phyloP scores from a whole-genome alignment of 92 coral and sea anemone genomes.

The Umimayanthus chanpuru region DNA sequence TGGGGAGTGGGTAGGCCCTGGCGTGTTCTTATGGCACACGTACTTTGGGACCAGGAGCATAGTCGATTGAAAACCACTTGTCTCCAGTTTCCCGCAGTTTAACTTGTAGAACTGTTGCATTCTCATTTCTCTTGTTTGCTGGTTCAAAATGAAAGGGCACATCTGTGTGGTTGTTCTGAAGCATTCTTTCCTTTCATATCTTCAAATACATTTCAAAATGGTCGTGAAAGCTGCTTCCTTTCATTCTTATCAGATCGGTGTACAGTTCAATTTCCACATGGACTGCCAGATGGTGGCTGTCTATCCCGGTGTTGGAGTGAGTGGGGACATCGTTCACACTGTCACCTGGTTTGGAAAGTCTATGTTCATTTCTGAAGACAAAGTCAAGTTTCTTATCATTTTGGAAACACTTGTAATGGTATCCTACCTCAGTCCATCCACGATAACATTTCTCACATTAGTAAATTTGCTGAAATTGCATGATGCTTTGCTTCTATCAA shows the following conservation, averaged over 20 bases:
- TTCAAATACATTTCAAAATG: constrained; percentile 28
- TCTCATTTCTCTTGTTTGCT: constrained; percentile 27
- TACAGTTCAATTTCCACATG: constrained; percentile 17
- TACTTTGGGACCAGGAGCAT: constrained; percentile 44
- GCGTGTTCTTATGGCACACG: too few species aligned
- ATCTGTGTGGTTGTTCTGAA: constrained; percentile 21
- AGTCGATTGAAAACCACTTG: constrained; percentile 47
- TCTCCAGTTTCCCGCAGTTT: neutral
- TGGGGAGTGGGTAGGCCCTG: too few species aligned
- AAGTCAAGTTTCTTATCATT: constrained; percentile 4
- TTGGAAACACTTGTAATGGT: neutral
- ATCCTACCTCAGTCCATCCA: neutral
- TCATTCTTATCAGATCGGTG: constrained; percentile 38
- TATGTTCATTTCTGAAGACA: neutral
- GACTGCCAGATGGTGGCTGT: neutral
- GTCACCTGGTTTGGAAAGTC: neutral
- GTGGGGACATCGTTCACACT: neutral
- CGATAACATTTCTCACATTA: neutral
- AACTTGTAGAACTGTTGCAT: constrained; percentile 13
- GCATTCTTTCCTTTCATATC: neutral
- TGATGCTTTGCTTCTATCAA: constrained; percentile 15
- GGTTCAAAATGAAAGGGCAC: constrained; percentile 21
- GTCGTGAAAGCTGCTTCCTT: constrained; percentile 50
- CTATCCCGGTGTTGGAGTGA: too few species aligned
- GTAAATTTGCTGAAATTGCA: constrained; percentile 50